Base-by-base conservation (phyloP, 1,140 invertebrate genomes). In the Papilio glaucus region DNA sequence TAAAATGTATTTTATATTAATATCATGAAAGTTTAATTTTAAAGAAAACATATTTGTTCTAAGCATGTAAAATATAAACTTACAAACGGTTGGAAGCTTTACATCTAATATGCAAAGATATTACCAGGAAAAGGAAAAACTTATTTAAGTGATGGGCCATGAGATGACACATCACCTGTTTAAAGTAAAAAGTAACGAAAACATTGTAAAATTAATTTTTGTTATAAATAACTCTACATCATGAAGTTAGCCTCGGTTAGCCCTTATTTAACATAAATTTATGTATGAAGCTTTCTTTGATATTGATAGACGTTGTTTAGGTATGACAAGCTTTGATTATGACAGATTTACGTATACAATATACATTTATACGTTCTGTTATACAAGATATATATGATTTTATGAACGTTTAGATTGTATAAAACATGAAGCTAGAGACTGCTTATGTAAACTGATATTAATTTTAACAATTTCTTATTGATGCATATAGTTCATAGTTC, bases 1-100 rank as follows among this genome's bases (percentile, higher is more conserved):
- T 29, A 71, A 74, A 72, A 10, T 21, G 41, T 60, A 49, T 49
- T 42, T 60, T 18, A 15, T 33, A 33, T 37, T 21, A 24, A 49
- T 10, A 61, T 53, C 6, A 21, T 37, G 6, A 13, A 4, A 8
- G 12, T 42, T 33, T 72, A n/a, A 13, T 15, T 41, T 29, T 42
- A 61, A 62, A 12, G n/a, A 33, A 71, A 61, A 60, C 37, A n/a
- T 26, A 37, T 33, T 61, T 18, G 21, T n/a, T 8, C 33, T 26
- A 57, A 71, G 26, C 38, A 26, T 57, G 53, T 24, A 12, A 26
- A 24, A 12, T 57, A 21, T 57, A 60, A 49, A 74, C 45, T 74
- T 68, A 74, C 49, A 38, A 57, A 57, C 61, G 9, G 6, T 49
- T 8, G 10, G 10, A 15, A 13, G 62, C 29, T 41, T 65, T 65